phyloP scores from a whole-genome alignment of 37 sponge, comb jelly and placozoan species.

The Ianthella basta region DNA sequence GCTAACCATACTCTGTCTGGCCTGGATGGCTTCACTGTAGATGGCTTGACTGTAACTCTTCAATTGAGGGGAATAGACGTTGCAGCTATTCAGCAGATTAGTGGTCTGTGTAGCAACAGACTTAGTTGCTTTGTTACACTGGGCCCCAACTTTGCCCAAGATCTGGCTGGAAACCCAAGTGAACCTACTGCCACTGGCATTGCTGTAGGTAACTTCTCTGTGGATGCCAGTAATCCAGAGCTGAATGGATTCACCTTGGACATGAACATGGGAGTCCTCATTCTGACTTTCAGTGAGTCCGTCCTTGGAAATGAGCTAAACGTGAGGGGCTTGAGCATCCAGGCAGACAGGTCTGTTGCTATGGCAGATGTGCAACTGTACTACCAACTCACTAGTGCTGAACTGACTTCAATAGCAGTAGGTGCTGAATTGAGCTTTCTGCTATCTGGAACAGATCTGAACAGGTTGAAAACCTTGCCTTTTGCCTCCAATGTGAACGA shows the following conservation, averaged over 20 bases:
- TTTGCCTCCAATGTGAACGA: slow-evolving; percentile 67
- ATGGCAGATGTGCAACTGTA: background rate
- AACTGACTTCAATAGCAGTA: slow-evolving; percentile 19
- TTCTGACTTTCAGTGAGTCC: slow-evolving; percentile 78
- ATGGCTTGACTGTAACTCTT: slow-evolving; percentile 42
- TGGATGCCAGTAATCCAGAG: slow-evolving; percentile 55
- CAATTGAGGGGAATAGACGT: slow-evolving; percentile 50
- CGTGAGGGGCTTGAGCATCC: slow-evolving; percentile 59
- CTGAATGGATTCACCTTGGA: slow-evolving; percentile 63
- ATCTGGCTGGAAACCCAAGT: slow-evolving; percentile 61
- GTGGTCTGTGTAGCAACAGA: slow-evolving; percentile 60
- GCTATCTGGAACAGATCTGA: slow-evolving; percentile 62
- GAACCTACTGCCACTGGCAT: slow-evolving; percentile 31
- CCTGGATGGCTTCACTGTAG: background rate
- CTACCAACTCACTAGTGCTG: slow-evolving; percentile 59
- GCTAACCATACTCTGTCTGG: slow-evolving; percentile 23
- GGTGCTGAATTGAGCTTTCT: slow-evolving; percentile 47
- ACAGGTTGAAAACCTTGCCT: slow-evolving; percentile 52
- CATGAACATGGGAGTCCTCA: slow-evolving; percentile 61
- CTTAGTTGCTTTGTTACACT: slow-evolving; percentile 79
- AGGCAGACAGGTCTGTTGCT: slow-evolving; percentile 24
- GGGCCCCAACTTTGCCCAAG: slow-evolving; percentile 51
- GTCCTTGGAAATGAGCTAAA: slow-evolving; percentile 44
- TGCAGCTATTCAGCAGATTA: slow-evolving; percentile 59
- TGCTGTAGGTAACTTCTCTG: slow-evolving; percentile 44